Evolutionary conservation across 2,113 vertebrate genomes (phyloP), one percentile per base, ranked within the genome.

Genomic region (Rana temporaria): DNA sequence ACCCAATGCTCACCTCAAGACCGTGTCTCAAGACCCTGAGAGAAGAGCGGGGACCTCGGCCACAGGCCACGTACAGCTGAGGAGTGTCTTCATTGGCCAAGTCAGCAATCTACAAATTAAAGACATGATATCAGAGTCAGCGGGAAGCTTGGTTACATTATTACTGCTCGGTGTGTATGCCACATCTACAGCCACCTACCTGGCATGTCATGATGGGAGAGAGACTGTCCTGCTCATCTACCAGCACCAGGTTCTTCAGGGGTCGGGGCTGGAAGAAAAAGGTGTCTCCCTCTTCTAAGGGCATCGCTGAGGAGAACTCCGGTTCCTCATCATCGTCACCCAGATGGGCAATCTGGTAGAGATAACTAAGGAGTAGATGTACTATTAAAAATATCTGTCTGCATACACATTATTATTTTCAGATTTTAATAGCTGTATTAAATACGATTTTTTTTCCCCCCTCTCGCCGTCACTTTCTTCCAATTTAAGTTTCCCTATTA

Each of bases 231-330:
- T 97, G 90, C 66, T 99, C 98, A 42, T 98, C 98, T 30, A 99
- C 98, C 85, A 99, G 85, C 57, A 99, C 98, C 59, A 99, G 90
- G 89, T 99, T 99, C 90, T 99, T 99, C 32, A 99, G 95, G 3
- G 97, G 95, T 11, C 98, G 95, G 2, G 98, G 97, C 87, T 99
- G 98, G 86, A 99, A 99, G 86, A 99, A 99, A 90, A 99, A 99
- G 0, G 98, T 99, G 84, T 99, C 98, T 78, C 98, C 98, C 81
- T 99, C 98, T 84, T 99, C 98, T 84, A 99, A 85, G 4, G 98
- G 98, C 98, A 99, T 99, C 2, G 98, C 98, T 74, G 98, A 99
- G 30, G 98, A 99, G 89, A 99, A 99, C 89, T 99, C 98, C 0
- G 98, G 98, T 81, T 99, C 98, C 6, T 99, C 98, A 4, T 99